phyloP scores from a whole-genome alignment of 2,113 vertebrate genomes.

The Tautogolabrus adspersus region DNA sequence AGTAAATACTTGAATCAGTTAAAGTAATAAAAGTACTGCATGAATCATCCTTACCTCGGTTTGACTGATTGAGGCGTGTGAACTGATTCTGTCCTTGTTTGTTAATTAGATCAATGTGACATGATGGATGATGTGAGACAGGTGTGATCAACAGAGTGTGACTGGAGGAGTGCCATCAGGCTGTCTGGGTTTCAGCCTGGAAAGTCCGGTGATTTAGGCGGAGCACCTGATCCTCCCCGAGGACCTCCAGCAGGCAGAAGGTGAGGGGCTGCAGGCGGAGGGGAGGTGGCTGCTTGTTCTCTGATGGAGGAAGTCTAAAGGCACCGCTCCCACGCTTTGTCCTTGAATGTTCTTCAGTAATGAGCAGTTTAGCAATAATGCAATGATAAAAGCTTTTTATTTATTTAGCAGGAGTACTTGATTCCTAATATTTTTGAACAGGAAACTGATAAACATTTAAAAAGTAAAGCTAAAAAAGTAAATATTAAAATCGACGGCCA shows the following conservation, averaged over 20 bases:
- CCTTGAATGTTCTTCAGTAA: neutral
- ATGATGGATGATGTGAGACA: constrained; percentile 61
- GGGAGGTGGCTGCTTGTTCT: neutral
- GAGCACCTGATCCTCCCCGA: constrained; percentile 60
- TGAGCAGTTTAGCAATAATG: neutral
- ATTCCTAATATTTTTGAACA: too few species aligned
- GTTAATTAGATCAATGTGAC: constrained; percentile 44
- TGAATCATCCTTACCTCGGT: neutral
- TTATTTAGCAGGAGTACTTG: too few species aligned
- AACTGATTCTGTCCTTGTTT: constrained; percentile 8
- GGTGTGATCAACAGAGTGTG: constrained; percentile 62
- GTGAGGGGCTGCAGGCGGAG: neutral
- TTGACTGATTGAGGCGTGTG: constrained; percentile 13
- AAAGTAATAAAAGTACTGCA: neutral
- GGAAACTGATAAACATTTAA: too few species aligned
- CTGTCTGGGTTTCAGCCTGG: constrained; percentile 58
- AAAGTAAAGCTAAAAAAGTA: too few species aligned
- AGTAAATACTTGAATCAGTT: too few species aligned
- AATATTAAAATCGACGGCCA: too few species aligned
- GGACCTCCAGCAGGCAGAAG: constrained; percentile 26
- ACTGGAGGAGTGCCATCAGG: constrained; percentile 32
- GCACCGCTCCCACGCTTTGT: neutral
- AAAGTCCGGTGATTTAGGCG: constrained; percentile 82
- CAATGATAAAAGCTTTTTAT: neutral
- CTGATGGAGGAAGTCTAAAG: neutral